These are phyloP conservation scores for Torymus aiolomorphi DNA, from an alignment of 2,888 invertebrate species.

Conservation along the genomic window DNA sequence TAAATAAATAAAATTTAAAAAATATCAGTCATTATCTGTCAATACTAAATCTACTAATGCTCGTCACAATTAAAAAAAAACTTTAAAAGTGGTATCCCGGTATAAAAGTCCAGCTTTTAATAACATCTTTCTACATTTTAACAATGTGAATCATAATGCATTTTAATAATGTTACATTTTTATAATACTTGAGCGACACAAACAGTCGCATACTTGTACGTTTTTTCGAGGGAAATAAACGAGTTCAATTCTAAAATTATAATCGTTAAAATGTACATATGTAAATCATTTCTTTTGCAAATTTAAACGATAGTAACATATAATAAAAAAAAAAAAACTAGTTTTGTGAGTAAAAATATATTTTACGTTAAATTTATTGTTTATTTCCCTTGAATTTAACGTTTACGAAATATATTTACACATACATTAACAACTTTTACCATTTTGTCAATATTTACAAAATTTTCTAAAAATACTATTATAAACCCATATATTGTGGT, in stretches of 20 bases:
- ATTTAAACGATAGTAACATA: slow-evolving; percentile 19
- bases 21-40: slow-evolving; percentile 25
- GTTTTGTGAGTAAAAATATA: slow-evolving; percentile 26
- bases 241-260: slow-evolving; percentile 16
- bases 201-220: slow-evolving; percentile 37
- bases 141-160: slow-evolving; percentile 30
- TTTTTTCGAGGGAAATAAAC: slow-evolving; percentile 44
- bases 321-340: slow-evolving; percentile 38
- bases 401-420: slow-evolving; percentile 48
- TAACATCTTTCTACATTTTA: slow-evolving; percentile 54
- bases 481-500: slow-evolving; percentile 74
- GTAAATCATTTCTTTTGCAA: slow-evolving; percentile 26
- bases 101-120: slow-evolving; percentile 69
- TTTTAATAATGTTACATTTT: slow-evolving; percentile 44
- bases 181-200: slow-evolving; percentile 47
- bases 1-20: slow-evolving; percentile 68
- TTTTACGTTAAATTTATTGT: slow-evolving; percentile 26
- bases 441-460: slow-evolving; percentile 49
- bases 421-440: slow-evolving; percentile 47
- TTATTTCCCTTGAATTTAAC: slow-evolving; percentile 44
- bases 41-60: not conserved
- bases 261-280: slow-evolving; percentile 31
- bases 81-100: slow-evolving; percentile 27
- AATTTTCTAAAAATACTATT: slow-evolving; percentile 59
- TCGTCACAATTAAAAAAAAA: slow-evolving; percentile 7